Evolutionary conservation across 1,140 invertebrate species (phyloP).

Genomic region (Drosophila miranda): DNA sequence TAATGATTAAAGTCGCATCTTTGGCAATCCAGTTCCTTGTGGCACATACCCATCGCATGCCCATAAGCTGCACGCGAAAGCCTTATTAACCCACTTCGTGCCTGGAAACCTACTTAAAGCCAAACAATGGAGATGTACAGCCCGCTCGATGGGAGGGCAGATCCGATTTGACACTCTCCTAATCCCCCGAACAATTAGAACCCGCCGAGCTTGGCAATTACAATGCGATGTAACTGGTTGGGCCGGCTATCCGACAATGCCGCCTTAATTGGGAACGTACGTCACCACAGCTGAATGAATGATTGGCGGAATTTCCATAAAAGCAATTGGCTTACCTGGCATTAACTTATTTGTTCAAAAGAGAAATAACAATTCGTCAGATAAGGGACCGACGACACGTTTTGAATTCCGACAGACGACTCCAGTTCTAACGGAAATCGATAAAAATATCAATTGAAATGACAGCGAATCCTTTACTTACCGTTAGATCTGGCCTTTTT

Average conservation of each 20-base stretch:
- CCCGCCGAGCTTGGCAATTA: conserved; percentile 45
- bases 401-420: conserved; percentile 16
- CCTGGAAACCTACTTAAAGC: conserved; percentile 12
- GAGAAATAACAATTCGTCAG: too few species aligned
- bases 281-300: conserved; percentile 15
- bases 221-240: conserved; percentile 49
- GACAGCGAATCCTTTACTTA: too few species aligned
- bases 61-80: conserved; percentile 46
- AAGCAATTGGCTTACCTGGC: conserved; percentile 8
- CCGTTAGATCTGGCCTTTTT: too few species aligned
- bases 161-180: conserved; percentile 45
- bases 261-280: conserved; percentile 22
- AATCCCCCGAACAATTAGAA: conserved; percentile 39
- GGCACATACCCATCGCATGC: conserved; percentile 23
- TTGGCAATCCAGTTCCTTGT: conserved; percentile 56
- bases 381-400: neutral
- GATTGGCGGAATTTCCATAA: conserved; percentile 28
- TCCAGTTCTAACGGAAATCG: neutral
- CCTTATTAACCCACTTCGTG: conserved; percentile 70
- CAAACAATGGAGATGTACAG: conserved; percentile 42
- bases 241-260: conserved; percentile 30
- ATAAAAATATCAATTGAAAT: too few species aligned
- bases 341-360: neutral
- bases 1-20: conserved; percentile 60
- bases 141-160: conserved; percentile 11